Conservation (phyloP, 2,888 invertebrate genomes). For the Microplitis manilae region DNA sequence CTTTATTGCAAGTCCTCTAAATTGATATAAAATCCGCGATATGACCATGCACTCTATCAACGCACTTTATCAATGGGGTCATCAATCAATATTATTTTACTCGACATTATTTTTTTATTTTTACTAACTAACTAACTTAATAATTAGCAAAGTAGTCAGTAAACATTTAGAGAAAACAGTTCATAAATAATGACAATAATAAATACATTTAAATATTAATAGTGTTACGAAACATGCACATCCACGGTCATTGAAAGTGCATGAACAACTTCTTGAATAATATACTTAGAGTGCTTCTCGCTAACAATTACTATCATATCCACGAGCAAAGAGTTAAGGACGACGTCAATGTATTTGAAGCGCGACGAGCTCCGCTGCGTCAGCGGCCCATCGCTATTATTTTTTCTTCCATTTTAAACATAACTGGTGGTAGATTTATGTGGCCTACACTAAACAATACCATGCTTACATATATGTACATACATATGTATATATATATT, state of each 20-base stretch:
- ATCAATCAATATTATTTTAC: too few species aligned
- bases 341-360: slow-evolving; percentile 24
- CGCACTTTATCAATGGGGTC: too few species aligned
- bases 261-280: slow-evolving; percentile 9
- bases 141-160: too few species aligned
- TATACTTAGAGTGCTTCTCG: slow-evolving; percentile 17
- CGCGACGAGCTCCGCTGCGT: slow-evolving; percentile 21
- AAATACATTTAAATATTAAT: neutral
- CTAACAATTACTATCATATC: slow-evolving; percentile 12
- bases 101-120: too few species aligned
- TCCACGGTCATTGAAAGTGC: neutral
- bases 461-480: neutral
- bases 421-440: slow-evolving; percentile 6
- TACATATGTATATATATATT: neutral
- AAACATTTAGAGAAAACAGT: too few species aligned
- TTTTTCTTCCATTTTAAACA: neutral
- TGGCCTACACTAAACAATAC: neutral
- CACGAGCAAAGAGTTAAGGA: neutral
- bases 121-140: too few species aligned
- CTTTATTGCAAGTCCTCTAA: too few species aligned
- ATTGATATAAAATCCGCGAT: too few species aligned
- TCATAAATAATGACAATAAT: too few species aligned
- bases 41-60: too few species aligned
- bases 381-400: slow-evolving; percentile 2
- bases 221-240: slow-evolving; percentile 4